These are phyloP conservation scores for Sebastiscus tertius DNA, from an alignment of 2,797 vertebrate genomes.

Conservation along the genomic window DNA sequence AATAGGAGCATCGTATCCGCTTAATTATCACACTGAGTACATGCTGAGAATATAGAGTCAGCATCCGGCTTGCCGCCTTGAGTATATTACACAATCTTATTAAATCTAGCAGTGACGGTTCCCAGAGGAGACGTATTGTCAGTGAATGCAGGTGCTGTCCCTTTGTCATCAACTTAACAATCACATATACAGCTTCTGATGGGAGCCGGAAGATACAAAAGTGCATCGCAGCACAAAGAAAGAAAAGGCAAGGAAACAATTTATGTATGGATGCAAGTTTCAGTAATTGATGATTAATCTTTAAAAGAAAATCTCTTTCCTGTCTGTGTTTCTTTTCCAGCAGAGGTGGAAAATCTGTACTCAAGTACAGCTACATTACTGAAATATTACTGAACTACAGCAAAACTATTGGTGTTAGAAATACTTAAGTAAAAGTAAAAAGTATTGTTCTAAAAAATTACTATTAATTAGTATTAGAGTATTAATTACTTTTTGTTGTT, in stretches of 20 bases:
- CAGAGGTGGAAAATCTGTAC: not conserved
- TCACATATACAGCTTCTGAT: not conserved
- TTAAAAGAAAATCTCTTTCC: not conserved
- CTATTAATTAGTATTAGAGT: too few species aligned
- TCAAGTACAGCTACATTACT: too few species aligned
- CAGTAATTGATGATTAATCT: not conserved
- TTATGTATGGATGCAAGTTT: not conserved
- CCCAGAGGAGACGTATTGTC: not conserved
- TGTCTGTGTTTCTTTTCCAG: not conserved
- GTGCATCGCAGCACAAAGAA: not conserved
- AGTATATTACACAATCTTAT: constrained; percentile 20
- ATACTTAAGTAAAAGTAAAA: too few species aligned
- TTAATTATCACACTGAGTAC: constrained; percentile 29
- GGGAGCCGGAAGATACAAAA: not conserved
- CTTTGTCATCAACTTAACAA: constrained; percentile 19
- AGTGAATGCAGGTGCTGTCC: constrained; percentile 14
- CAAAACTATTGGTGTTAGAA: rapidly evolving
- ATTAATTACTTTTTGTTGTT: too few species aligned
- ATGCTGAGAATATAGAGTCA: constrained; percentile 23
- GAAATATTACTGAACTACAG: too few species aligned
- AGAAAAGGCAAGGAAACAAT: not conserved
- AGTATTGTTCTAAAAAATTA: too few species aligned
- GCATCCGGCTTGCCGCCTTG: not conserved
- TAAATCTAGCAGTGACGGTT: not conserved
- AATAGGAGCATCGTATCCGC: constrained; percentile 9